phyloP scores from a whole-genome alignment of 1,140 invertebrate species.

The Pseudachorutes palmiensis region DNA sequence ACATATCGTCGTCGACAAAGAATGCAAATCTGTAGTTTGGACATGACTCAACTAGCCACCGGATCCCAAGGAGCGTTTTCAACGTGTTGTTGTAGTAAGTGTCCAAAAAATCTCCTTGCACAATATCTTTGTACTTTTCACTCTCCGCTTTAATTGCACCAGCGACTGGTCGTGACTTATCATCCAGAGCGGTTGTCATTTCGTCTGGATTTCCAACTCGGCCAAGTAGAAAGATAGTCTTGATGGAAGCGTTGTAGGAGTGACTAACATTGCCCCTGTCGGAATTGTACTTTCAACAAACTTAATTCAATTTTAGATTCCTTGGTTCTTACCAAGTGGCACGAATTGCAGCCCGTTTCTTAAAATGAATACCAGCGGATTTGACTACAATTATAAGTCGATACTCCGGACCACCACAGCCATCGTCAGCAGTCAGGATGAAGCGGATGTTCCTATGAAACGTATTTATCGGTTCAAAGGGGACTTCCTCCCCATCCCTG shows the following conservation, averaged over 20 bases:
- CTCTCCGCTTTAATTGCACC: conserved; percentile 49
- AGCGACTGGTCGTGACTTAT: neutral
- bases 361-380: conserved; percentile 63
- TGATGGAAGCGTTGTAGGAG: conserved; percentile 67
- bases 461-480: conserved; percentile 28
- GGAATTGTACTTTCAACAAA: too few relatives aligned
- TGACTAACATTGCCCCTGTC: too few relatives aligned
- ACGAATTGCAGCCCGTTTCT: conserved; percentile 61
- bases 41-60: conserved; percentile 66
- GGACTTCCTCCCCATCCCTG: conserved; percentile 20
- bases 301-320: too few relatives aligned
- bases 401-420: conserved; percentile 20
- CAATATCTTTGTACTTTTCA: conserved; percentile 61
- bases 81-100: conserved; percentile 86
- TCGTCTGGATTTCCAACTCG: conserved; percentile 38
- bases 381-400: conserved; percentile 70
- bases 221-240: conserved; percentile 72
- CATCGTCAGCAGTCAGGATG: conserved; percentile 8
- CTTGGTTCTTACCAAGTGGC: conserved; percentile 75
- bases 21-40: conserved; percentile 68
- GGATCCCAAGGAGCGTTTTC: conserved; percentile 80
- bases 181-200: conserved; percentile 46
- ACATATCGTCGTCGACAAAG: conserved; percentile 89
- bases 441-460: conserved; percentile 21
- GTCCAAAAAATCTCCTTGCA: conserved; percentile 64